Evolutionary conservation across 1,140 invertebrate genomes (phyloP).

Genomic region (Proales similis): DNA sequence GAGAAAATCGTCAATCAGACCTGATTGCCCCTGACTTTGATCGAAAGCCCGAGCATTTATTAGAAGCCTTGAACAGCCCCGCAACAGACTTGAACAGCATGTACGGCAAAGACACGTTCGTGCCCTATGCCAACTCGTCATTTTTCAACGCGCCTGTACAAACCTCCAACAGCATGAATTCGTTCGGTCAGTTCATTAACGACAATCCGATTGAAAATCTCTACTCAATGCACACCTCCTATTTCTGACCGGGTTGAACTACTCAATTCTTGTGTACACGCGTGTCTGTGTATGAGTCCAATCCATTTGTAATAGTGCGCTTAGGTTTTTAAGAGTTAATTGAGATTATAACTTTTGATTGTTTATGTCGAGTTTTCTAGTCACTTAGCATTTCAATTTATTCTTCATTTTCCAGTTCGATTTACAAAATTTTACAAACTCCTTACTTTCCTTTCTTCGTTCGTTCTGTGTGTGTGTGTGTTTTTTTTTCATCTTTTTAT

Average conservation of each 20-base stretch:
- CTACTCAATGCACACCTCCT: conserved; percentile 37
- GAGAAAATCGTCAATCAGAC: neutral
- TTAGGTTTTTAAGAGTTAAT: neutral
- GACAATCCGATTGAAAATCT: conserved; percentile 24
- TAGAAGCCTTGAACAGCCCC: neutral
- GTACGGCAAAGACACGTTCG: neutral
- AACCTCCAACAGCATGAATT: neutral
- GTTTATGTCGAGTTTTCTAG: neutral
- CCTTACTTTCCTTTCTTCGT: neutral
- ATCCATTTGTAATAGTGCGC: neutral
- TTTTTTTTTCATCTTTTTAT: conserved; percentile 25
- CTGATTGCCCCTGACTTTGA: neutral
- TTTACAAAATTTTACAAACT: neutral
- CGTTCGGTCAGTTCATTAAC: neutral
- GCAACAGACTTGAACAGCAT: neutral
- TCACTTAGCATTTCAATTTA: conserved; percentile 23
- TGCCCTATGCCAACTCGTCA: neutral
- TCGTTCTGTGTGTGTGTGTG: conserved; percentile 10
- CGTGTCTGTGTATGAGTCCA: too few species aligned
- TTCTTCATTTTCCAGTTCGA: neutral
- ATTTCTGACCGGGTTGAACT: conserved; percentile 5
- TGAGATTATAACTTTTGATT: neutral
- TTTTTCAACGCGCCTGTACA: neutral
- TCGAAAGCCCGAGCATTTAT: neutral
- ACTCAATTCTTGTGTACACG: too few species aligned